A percentile compares a stretch with the other conserved stretches of the same genome.
Evolutionary conservation across 2,888 invertebrate species (phyloP).

Genomic region (Aradus depressus): DNA sequence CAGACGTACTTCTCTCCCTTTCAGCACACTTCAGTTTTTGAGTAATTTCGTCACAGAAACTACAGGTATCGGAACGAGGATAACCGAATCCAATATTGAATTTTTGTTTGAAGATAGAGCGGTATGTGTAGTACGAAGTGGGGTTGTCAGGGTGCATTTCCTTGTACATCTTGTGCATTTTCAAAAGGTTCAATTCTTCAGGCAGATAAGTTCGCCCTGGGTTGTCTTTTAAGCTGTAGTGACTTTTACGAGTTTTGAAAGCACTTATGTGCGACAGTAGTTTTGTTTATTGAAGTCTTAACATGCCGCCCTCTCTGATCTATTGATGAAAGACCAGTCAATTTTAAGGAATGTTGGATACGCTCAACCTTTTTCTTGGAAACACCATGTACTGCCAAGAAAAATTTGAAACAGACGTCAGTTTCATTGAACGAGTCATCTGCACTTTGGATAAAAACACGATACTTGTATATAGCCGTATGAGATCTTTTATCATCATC

Average conservation of each 20-base stretch:
- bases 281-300: slow-evolving; percentile 6
- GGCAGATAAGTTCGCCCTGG: slow-evolving; percentile 14
- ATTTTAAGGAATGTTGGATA: too few species aligned
- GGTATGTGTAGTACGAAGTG: slow-evolving; percentile 6
- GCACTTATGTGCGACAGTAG: slow-evolving; percentile 8
- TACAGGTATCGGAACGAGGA: too few species aligned
- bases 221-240: slow-evolving; percentile 11
- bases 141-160: slow-evolving; percentile 18
- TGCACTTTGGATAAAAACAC: slow-evolving; percentile 7
- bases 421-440: background rate
- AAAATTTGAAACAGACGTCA: slow-evolving; percentile 10
- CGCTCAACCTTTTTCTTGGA: slow-evolving; percentile 11
- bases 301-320: slow-evolving; percentile 10
- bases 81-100: too few species aligned
- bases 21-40: too few species aligned
- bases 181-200: slow-evolving; percentile 5
- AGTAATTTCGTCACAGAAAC: too few species aligned
- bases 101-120: slow-evolving; percentile 11
- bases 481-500: slow-evolving; percentile 12
- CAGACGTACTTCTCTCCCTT: too few species aligned
- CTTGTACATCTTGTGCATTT: slow-evolving; percentile 16
- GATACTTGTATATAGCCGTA: slow-evolving; percentile 6
- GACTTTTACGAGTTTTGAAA: slow-evolving; percentile 7
- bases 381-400: slow-evolving; percentile 5
- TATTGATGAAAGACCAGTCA: background rate